These are phyloP conservation scores for Fundulus diaphanus DNA, from an alignment of 2,797 vertebrate genomes.

Conservation along the genomic window DNA sequence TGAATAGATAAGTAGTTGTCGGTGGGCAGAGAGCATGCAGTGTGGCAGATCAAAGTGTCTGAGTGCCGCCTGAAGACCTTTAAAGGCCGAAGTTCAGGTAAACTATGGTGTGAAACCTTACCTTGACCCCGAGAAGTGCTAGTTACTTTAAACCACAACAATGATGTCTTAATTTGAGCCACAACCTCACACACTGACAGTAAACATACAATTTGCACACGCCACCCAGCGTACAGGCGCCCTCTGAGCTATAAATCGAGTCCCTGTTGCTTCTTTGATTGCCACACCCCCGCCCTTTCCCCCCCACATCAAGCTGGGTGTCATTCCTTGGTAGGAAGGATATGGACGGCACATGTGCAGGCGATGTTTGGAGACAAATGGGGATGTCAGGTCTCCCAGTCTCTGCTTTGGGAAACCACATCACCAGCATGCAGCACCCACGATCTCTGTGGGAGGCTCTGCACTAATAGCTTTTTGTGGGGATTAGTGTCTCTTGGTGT, in stretches of 20 bases:
- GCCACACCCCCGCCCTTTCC: slow-evolving; percentile 73
- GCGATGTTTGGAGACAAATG: slow-evolving; percentile 75
- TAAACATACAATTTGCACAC: slow-evolving; percentile 60
- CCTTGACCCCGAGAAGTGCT: slow-evolving; percentile 69
- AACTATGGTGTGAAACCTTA: slow-evolving; percentile 57
- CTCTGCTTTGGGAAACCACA: slow-evolving; percentile 62
- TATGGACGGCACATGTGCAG: slow-evolving; percentile 85
- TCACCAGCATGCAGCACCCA: slow-evolving; percentile 46
- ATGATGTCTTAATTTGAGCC: slow-evolving; percentile 58
- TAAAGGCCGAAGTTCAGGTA: slow-evolving; percentile 63
- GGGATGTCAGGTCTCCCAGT: slow-evolving; percentile 51
- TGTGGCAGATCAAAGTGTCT: slow-evolving; percentile 63
- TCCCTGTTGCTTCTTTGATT: slow-evolving; percentile 77
- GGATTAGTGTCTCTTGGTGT: slow-evolving; percentile 66
- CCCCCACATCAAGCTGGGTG: slow-evolving; percentile 72
- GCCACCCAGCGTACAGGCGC: slow-evolving; percentile 56
- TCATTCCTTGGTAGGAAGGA: slow-evolving; percentile 79
- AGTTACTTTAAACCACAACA: slow-evolving; percentile 54
- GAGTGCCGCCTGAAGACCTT: slow-evolving; percentile 50
- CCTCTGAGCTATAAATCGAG: slow-evolving; percentile 64
- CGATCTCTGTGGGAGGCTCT: slow-evolving; percentile 61
- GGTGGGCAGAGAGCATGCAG: slow-evolving; percentile 43
- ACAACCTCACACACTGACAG: slow-evolving; percentile 59
- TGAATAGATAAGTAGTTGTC: slow-evolving; percentile 79
- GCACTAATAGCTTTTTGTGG: slow-evolving; percentile 61